phyloP scores from a whole-genome alignment of 2,797 vertebrate species.

The Ibycter americanus region DNA sequence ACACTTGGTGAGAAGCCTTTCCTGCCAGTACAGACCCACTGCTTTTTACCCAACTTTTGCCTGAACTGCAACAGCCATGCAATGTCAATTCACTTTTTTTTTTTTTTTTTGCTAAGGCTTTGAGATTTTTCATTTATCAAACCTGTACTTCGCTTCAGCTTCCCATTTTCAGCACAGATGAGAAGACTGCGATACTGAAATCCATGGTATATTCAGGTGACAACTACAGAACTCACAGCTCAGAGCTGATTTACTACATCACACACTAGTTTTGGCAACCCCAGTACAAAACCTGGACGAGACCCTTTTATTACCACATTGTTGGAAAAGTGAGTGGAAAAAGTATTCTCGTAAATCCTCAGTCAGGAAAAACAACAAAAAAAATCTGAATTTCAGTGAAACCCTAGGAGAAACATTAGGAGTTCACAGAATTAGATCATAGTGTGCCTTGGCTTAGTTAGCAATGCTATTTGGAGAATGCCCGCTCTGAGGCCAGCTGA shows the following conservation, averaged over 20 bases:
- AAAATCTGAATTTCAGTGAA: background rate
- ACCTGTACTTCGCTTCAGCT: background rate
- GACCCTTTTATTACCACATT: slow-evolving; percentile 22
- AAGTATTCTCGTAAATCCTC: slow-evolving; percentile 12
- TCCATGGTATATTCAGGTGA: rapidly evolving
- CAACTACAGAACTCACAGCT: background rate
- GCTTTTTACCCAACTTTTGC: background rate
- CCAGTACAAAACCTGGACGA: background rate
- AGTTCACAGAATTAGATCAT: background rate
- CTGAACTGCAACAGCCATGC: background rate
- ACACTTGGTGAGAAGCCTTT: background rate
- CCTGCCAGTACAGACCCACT: background rate
- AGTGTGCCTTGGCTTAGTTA: background rate
- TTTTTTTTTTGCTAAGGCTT: background rate
- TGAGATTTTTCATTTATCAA: background rate
- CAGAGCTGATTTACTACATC: background rate
- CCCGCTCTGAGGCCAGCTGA: background rate
- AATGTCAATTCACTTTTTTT: rapidly evolving
- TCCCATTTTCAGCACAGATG: rapidly evolving
- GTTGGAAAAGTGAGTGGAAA: slow-evolving; percentile 39
- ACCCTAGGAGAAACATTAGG: background rate
- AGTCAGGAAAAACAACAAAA: background rate
- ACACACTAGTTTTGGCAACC: background rate
- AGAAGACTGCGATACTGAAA: rapidly evolving
- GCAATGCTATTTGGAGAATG: rapidly evolving